Conservation (phyloP, 2,797 vertebrate species). For the Psittacula echo region DNA sequence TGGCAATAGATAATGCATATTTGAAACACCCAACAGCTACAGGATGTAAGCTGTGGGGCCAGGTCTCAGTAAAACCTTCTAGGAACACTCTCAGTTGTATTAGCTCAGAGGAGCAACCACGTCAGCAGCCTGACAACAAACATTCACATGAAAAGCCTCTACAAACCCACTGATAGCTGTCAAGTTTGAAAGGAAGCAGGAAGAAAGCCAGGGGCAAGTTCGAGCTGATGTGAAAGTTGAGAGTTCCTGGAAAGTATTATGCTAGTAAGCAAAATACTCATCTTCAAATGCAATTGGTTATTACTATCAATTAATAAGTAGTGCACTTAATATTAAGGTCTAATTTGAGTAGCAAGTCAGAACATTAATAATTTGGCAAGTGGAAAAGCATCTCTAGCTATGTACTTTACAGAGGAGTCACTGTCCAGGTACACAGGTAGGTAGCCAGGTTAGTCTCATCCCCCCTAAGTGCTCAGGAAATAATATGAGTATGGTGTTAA, state of each 20-base stretch:
- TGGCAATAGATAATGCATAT: neutral
- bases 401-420: neutral
- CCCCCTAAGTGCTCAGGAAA: neutral
- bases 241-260: neutral
- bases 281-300: neutral
- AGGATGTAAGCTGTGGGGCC: neutral
- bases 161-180: neutral
- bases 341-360: neutral
- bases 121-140: neutral
- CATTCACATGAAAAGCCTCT: neutral
- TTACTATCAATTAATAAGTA: neutral
- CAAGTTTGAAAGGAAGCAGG: conserved; percentile 8
- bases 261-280: neutral
- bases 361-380: neutral
- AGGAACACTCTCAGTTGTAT: neutral
- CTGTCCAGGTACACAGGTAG: neutral
- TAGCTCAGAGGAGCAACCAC: neutral
- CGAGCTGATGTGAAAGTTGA: neutral
- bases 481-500: neutral
- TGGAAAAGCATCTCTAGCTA: neutral
- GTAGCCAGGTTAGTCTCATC: neutral
- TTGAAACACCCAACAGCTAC: neutral
- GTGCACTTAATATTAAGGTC: neutral
- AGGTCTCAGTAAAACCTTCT: neutral
- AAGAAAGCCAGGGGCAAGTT: neutral